Base-by-base conservation (phyloP, 1,140 invertebrate species). In the Heterodera schachtii region DNA sequence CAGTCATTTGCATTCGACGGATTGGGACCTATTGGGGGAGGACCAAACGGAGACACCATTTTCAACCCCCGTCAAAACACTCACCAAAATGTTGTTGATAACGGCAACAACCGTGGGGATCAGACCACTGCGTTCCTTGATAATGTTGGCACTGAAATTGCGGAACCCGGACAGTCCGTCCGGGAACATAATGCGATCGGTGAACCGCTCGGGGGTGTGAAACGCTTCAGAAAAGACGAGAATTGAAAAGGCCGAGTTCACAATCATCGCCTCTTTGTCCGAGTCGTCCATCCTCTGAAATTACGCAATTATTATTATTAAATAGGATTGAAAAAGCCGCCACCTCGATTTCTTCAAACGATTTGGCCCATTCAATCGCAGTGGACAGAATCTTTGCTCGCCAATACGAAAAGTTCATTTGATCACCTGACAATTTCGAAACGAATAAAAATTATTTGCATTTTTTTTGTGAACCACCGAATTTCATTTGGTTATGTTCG, bases 51-150 rank as follows among this genome's bases (percentile, higher is more conserved):
- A 31, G 31, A 31, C 31, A 31, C 31, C 31, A 31, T 31, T 31
- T 31, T 31, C 31, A 31, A 31, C 31, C 31, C 31, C 31, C 31
- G 31, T 31, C 31, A 31, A 31, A 31, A 31, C 9, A 16, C 67
- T 84, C 1, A 89, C 87, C n/a, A 89, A 73, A 73, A 89, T 90
- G 73, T 89, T 83, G 74, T 89, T 89, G 19, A 89, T 89, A 8
- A 89, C 88, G 9, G 89, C 88, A 16, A 89, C 88, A 11, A 89
- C 89, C 4, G 89, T 89, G 5, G 88, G 88, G 41, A 90, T 89
- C 41, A 89, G 67, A 1, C 88, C 88, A 73, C 71, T 80, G 7
- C 85, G 57, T 70, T 88, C 87, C 78, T 89, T 90, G 11, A 88
- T 69, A 44, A 86, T 86, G 49, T 88, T 90, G 31, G 87, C 82